These are phyloP conservation scores for Oxytorus armatus DNA, from an alignment of 2,888 invertebrate species.

Conservation along the genomic window DNA sequence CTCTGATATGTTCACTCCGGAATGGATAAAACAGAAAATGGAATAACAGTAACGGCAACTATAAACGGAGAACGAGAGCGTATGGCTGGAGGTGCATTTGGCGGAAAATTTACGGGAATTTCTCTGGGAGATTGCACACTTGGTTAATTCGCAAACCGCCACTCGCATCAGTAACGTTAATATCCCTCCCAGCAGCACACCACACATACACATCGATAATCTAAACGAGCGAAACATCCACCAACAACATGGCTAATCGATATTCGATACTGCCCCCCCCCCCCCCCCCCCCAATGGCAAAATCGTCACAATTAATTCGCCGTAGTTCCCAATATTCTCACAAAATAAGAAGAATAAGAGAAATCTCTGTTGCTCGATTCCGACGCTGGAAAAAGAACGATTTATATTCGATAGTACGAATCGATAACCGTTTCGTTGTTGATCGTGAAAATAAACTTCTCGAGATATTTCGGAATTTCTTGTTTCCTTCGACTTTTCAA, in stretches of 20 bases:
- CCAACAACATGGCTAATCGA: constrained; percentile 63
- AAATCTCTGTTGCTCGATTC: not conserved
- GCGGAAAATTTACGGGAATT: constrained; percentile 42
- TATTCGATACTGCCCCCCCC: constrained; percentile 67
- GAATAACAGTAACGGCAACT: constrained; percentile 24
- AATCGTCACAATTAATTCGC: constrained; percentile 67
- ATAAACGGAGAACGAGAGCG: constrained; percentile 28
- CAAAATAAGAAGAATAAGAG: constrained; percentile 17
- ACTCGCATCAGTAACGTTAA: constrained; percentile 56
- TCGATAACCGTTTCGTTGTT: too few species aligned
- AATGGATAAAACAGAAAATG: constrained; percentile 28
- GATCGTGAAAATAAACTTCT: not conserved
- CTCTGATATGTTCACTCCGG: not conserved
- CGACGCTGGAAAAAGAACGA: not conserved
- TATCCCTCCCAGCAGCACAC: constrained; percentile 19
- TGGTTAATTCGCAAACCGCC: constrained; percentile 53
- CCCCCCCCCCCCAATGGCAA: constrained; percentile 42
- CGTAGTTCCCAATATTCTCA: constrained; percentile 14
- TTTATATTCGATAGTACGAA: constrained; percentile 17
- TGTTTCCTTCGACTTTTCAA: not conserved
- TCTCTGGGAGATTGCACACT: constrained; percentile 52
- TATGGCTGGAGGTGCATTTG: constrained; percentile 33
- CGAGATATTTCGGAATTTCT: not conserved
- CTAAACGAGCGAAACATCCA: constrained; percentile 42
- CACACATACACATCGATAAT: constrained; percentile 32